Conservation (phyloP, 2,113 vertebrate genomes). For the Pao palembangensis region DNA sequence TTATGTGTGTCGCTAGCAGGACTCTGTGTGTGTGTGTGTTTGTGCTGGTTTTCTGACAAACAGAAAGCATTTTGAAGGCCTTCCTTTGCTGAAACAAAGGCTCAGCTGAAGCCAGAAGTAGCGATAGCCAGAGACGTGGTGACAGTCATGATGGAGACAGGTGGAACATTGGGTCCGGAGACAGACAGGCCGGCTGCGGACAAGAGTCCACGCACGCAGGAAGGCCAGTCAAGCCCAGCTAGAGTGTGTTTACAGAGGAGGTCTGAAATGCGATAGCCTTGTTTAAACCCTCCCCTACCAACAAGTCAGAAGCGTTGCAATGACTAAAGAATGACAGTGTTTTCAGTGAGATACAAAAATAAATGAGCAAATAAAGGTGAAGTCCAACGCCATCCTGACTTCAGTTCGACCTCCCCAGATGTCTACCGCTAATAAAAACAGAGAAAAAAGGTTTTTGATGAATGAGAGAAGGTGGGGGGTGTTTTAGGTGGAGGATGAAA, state of each 20-base stretch:
- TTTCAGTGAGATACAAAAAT: neutral
- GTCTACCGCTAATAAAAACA: conserved; percentile 49
- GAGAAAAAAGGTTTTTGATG: conserved; percentile 35
- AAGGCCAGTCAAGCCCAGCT: conserved; percentile 32
- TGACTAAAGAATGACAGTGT: neutral
- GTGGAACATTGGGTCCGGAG: conserved; percentile 45
- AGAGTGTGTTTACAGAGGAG: conserved; percentile 37
- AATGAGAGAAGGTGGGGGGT: conserved; percentile 39
- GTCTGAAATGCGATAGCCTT: conserved; percentile 28
- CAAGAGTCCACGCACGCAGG: conserved; percentile 40
- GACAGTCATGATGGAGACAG: conserved; percentile 36
- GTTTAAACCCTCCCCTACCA: conserved; percentile 14
- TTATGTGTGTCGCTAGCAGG: conserved; percentile 15
- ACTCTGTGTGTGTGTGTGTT: conserved; percentile 45
- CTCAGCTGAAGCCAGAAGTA: conserved; percentile 46
- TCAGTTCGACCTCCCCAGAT: conserved; percentile 16
- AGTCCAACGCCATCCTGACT: too few species aligned
- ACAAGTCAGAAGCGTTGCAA: neutral
- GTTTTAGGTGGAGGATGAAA: conserved; percentile 53
- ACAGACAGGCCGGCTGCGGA: conserved; percentile 54
- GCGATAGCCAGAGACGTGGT: conserved; percentile 15
- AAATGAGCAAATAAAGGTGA: conserved; percentile 5
- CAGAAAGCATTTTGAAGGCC: conserved; percentile 65
- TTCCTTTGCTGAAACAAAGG: conserved; percentile 58
- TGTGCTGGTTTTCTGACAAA: conserved; percentile 53